Conservation (phyloP, 1,140 invertebrate species). For the Plectrocnemia conspersa region DNA sequence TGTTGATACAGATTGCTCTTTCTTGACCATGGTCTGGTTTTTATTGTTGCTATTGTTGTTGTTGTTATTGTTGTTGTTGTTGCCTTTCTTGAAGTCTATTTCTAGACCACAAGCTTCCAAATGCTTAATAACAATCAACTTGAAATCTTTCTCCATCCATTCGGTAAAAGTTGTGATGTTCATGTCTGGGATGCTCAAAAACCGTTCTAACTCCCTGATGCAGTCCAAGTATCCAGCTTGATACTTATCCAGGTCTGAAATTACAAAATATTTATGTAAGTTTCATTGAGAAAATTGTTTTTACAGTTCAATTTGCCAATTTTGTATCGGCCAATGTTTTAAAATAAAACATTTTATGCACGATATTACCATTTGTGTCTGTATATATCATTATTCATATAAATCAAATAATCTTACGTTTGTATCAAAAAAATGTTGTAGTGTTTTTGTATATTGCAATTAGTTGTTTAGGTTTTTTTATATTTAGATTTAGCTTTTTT, state of each 20-base stretch:
- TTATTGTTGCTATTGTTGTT: not conserved
- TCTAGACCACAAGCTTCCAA: slow-evolving; percentile 67
- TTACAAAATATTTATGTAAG: slow-evolving; percentile 31
- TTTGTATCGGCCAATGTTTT: not conserved
- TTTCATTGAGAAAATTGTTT: not conserved
- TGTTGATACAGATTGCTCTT: not conserved
- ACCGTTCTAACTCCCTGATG: slow-evolving; percentile 66
- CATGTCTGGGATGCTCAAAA: slow-evolving; percentile 61
- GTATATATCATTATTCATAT: not conserved
- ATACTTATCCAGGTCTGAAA: slow-evolving; percentile 54
- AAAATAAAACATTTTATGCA: not conserved
- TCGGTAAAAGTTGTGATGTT: slow-evolving; percentile 60
- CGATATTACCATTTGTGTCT: not conserved
- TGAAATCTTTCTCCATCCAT: slow-evolving; percentile 60
- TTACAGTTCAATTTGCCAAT: not conserved
- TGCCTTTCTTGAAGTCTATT: slow-evolving; percentile 46
- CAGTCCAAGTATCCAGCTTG: slow-evolving; percentile 76
- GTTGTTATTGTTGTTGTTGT: not conserved
- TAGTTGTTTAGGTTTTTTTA: too few relatives aligned
- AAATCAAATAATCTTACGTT: not conserved
- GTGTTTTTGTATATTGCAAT: too few relatives aligned
- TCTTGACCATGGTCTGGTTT: not conserved
- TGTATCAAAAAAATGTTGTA: too few relatives aligned
- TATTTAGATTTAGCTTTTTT: too few relatives aligned
- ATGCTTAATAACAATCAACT: slow-evolving; percentile 65